Percentiles rank a stretch among this genome's conserved stretches.
Conservation (phyloP, 2,888 invertebrate genomes). For the Drosophila rellima region DNA sequence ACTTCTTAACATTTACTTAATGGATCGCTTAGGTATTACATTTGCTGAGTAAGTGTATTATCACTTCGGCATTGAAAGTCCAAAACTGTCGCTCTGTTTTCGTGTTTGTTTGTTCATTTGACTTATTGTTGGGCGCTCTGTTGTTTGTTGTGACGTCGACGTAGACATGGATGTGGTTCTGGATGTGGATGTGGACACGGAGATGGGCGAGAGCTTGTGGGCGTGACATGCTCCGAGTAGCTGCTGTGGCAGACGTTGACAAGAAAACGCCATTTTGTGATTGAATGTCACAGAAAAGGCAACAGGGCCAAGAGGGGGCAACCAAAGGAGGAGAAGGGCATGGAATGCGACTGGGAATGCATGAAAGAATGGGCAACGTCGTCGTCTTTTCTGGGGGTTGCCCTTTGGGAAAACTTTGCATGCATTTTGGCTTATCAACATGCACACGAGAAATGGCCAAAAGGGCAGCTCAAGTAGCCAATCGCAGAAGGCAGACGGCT, state of each 20-base stretch:
- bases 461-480: conserved; percentile 66
- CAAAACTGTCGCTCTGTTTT: conserved; percentile 34
- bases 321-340: neutral
- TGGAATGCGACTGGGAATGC: conserved; percentile 40
- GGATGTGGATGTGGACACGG: conserved; percentile 23
- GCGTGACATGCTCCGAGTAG: conserved; percentile 65
- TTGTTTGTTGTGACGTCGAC: conserved; percentile 64
- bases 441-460: conserved; percentile 70
- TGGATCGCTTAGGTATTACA: neutral
- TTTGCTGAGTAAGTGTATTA: conserved; percentile 33
- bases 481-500: conserved; percentile 54
- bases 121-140: conserved; percentile 73
- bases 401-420: conserved; percentile 54
- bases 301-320: neutral
- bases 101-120: conserved; percentile 74
- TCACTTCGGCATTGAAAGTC: conserved; percentile 20
- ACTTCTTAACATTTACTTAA: too few species aligned
- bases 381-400: conserved; percentile 41
- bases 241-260: conserved; percentile 81
- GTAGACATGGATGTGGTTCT: conserved; percentile 37
- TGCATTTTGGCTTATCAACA: conserved; percentile 79
- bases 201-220: conserved; percentile 55
- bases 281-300: conserved; percentile 82
- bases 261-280: conserved; percentile 84
- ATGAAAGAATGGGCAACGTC: conserved; percentile 23